Evolutionary conservation across 2,113 vertebrate genomes (phyloP), one percentile per base, ranked within the genome.

Genomic region (Calcarius ornatus): DNA sequence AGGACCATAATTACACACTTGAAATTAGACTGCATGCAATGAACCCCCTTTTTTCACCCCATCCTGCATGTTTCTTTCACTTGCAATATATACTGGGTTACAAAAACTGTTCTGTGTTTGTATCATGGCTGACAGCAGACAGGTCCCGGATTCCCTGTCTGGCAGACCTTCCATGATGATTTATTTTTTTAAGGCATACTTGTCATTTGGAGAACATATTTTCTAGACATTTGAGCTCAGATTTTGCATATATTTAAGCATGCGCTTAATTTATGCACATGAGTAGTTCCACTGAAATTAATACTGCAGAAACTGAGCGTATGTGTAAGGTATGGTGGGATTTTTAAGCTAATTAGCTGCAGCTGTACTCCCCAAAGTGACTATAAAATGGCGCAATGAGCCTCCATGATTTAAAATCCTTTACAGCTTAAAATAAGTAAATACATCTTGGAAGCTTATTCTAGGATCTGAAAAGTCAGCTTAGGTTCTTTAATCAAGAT

Each of bases 11-110:
- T 88, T 96, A 97, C 92, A 96, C 97, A 96, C 96, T 97, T 97
- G 97, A 97, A 95, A 93, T 96, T 96, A 97, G 97, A 96, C 89
- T 98, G 98, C 98, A 98, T 98, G 98, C 97, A 96, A 96, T 40
- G 72, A 97, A 86, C 57, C 48, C 91, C 92, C 79, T 48, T 96
- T 97, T 97, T 94, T 96, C 96, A 97, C 97, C 91, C 95, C 91
- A 82, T 94, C 96, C 96, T 97, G 96, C 96, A 97, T 97, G 97
- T 95, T 97, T 97, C 92, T 94, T 5, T 96, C 97, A 96, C 97
- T 96, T 95, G 95, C 96, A 95, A 54, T 94, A 96, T 97, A 94
- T 89, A 90, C 97, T 96, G 97, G 95, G 94, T 97, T 97, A 96
- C 96, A 94, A 93, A 96, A 97, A 90, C 53, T 94, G 91, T 83